A percentile compares a stretch with the other conserved stretches of the same genome.
Evolutionary conservation across 1,140 invertebrate species (phyloP).

Genomic region (Drosophila repletoides): DNA sequence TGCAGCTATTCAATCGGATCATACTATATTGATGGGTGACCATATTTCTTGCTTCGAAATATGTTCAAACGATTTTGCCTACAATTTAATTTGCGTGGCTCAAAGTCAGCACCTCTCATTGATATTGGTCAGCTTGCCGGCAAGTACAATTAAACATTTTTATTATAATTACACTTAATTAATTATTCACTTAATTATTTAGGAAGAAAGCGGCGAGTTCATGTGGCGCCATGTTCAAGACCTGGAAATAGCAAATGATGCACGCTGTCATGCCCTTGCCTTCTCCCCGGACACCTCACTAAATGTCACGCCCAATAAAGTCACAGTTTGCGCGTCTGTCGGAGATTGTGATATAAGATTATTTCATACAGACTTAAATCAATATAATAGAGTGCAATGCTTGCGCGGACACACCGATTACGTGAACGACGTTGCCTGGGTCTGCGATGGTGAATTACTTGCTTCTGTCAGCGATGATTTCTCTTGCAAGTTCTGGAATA

Average conservation of each 20-base stretch:
- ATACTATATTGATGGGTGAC: constrained; percentile 48
- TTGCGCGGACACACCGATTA: constrained; percentile 86
- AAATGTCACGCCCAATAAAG: constrained; percentile 84
- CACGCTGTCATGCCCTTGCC: constrained; percentile 83
- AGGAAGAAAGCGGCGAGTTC: constrained; percentile 72
- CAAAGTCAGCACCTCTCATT: constrained; percentile 47
- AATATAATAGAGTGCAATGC: constrained; percentile 74
- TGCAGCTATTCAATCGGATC: constrained; percentile 36
- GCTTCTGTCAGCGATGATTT: constrained; percentile 91
- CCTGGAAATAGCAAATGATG: constrained; percentile 82
- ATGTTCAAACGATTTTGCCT: constrained; percentile 71
- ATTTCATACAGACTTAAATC: constrained; percentile 84
- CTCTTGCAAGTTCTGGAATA: constrained; percentile 88
- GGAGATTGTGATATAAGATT: constrained; percentile 84
- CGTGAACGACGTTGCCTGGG: constrained; percentile 88
- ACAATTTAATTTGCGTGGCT: constrained; percentile 66
- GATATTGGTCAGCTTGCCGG: constrained; percentile 66
- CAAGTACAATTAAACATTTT: constrained; percentile 33
- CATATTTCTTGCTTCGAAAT: constrained; percentile 62
- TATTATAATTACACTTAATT: neutral
- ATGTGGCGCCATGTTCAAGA: constrained; percentile 71
- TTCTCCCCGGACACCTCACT: constrained; percentile 87
- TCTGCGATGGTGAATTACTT: constrained; percentile 86
- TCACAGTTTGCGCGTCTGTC: constrained; percentile 84
- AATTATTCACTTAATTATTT: neutral